Percentiles rank a stretch among this genome's conserved stretches.
Evolutionary conservation across 2,797 vertebrate genomes (phyloP).

Genomic region (Holocentrus rufus): DNA sequence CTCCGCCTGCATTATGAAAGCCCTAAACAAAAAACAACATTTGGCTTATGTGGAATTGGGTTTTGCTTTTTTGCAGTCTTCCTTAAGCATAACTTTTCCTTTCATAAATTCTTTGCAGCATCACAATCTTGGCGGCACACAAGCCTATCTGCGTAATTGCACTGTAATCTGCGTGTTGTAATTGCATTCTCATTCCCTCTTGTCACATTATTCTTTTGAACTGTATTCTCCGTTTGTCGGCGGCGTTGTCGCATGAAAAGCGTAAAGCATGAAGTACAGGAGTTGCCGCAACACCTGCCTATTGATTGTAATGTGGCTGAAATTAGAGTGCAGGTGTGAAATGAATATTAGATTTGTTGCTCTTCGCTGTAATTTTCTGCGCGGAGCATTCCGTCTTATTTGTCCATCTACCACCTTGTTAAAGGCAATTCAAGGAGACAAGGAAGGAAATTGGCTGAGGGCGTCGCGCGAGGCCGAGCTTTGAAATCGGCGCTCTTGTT

Average conservation of each 20-base stretch:
- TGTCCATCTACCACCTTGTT: conserved; percentile 49
- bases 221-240: conserved; percentile 18
- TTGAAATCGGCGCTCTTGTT: conserved; percentile 50
- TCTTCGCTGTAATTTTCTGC: conserved; percentile 55
- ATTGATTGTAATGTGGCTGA: conserved; percentile 60
- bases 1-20: background rate
- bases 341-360: conserved; percentile 67
- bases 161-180: conserved; percentile 15
- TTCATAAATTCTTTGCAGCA: conserved; percentile 10
- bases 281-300: conserved; percentile 29
- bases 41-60: conserved; percentile 4
- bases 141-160: background rate
- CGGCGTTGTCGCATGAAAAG: background rate
- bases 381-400: conserved; percentile 43
- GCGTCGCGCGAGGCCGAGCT: background rate
- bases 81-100: background rate
- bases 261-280: background rate
- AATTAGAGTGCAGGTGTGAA: conserved; percentile 66
- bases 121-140: conserved; percentile 2
- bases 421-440: conserved; percentile 65
- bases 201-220: conserved; percentile 24
- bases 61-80: background rate
- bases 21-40: background rate
- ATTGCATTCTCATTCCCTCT: conserved; percentile 36
- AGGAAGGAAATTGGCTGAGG: conserved; percentile 45